A percentile compares a stretch with the other conserved stretches of the same genome.
Evolutionary conservation across 2,797 vertebrate genomes (phyloP).

Genomic region (Sebastes steindachneri): DNA sequence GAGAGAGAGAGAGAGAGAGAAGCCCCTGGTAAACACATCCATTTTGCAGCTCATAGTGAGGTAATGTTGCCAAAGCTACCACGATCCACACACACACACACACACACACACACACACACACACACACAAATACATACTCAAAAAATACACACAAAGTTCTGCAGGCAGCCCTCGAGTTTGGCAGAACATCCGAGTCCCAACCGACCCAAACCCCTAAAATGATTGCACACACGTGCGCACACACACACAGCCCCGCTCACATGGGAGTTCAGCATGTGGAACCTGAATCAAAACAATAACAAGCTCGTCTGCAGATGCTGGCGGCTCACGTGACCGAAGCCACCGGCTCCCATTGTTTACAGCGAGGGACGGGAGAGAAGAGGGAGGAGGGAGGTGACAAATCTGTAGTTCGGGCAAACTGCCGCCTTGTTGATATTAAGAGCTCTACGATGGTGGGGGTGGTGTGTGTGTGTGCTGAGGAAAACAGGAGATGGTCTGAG

Average conservation of each 20-base stretch:
- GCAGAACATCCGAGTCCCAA: conserved; percentile 63
- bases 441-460: conserved; percentile 14
- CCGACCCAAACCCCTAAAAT: conserved; percentile 45
- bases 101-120: neutral
- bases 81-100: neutral
- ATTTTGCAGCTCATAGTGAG: conserved; percentile 63
- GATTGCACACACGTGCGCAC: neutral
- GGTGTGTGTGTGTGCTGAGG: conserved; percentile 9
- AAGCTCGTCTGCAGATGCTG: conserved; percentile 63
- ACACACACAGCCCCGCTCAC: conserved; percentile 24
- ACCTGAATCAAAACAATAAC: conserved; percentile 75
- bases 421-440: conserved; percentile 54
- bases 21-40: conserved; percentile 72
- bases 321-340: conserved; percentile 55
- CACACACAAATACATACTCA: conserved; percentile 2
- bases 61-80: conserved; percentile 62
- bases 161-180: conserved; percentile 68
- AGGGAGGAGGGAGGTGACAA: conserved; percentile 30
- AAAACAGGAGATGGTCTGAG: conserved; percentile 52
- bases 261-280: conserved; percentile 62
- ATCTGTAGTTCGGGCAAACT: conserved; percentile 55
- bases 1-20: conserved; percentile 10
- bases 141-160: conserved; percentile 48
- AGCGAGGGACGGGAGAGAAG: conserved; percentile 1
- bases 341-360: conserved; percentile 62